These are phyloP conservation scores for Ptychochromis oligacanthus DNA, from an alignment of 2,113 vertebrate species.

Conservation along the genomic window DNA sequence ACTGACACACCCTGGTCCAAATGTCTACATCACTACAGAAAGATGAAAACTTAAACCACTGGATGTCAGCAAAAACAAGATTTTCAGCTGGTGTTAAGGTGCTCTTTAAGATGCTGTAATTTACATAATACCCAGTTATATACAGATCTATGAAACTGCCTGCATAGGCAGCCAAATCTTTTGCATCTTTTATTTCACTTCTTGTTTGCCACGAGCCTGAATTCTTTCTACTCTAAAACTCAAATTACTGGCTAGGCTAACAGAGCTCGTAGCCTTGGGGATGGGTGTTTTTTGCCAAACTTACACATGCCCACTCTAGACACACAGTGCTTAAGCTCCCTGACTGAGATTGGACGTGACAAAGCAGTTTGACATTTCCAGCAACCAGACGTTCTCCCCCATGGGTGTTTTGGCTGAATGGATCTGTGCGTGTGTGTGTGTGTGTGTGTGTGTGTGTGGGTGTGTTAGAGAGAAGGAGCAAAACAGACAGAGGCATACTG, in stretches of 20 bases:
- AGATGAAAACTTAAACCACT: not conserved
- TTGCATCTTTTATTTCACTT: not conserved
- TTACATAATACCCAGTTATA: not conserved
- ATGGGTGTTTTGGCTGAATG: conserved; percentile 71
- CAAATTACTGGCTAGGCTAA: not conserved
- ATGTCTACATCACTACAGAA: not conserved
- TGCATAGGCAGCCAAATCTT: not conserved
- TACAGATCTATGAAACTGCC: not conserved
- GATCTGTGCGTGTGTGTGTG: conserved; percentile 24
- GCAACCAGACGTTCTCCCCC: conserved; percentile 73
- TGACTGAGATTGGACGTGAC: conserved; percentile 77
- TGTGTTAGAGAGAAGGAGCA: not conserved
- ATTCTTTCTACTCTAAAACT: not conserved
- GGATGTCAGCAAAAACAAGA: conserved; percentile 17
- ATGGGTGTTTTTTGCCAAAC: conserved; percentile 14
- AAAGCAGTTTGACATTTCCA: conserved; percentile 84
- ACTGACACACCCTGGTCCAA: not conserved
- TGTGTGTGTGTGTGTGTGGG: conserved; percentile 17
- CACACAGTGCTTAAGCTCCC: conserved; percentile 51
- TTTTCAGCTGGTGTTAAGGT: not conserved
- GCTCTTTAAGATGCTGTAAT: not conserved
- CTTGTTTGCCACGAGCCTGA: not conserved
- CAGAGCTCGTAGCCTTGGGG: conserved; percentile 1
- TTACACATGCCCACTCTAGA: conserved; percentile 27
- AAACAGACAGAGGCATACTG: conserved; percentile 40